phyloP scores from a whole-genome alignment of 2,797 vertebrate genomes.

The Myotis daubentonii region DNA sequence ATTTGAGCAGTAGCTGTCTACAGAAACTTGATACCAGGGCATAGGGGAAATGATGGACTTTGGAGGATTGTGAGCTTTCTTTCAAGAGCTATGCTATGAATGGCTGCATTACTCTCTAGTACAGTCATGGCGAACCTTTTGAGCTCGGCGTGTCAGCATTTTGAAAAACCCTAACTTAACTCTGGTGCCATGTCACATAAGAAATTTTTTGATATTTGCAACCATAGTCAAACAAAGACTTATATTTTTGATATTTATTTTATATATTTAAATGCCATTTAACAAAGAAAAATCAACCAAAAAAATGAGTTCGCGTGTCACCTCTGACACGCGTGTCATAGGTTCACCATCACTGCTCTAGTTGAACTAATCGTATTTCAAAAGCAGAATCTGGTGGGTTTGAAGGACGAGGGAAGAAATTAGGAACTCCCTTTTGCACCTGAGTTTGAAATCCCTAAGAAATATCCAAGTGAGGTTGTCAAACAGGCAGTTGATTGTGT shows the following conservation, averaged over 20 bases:
- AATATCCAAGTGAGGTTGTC: background rate
- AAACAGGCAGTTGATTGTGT: background rate
- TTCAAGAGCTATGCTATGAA: background rate
- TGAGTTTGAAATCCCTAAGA: conserved; percentile 8
- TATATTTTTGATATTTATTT: too few relatives aligned
- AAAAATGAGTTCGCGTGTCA: too few relatives aligned
- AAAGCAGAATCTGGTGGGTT: background rate
- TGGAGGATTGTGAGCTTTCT: background rate
- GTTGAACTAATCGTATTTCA: background rate
- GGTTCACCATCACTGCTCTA: background rate
- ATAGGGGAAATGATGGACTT: background rate
- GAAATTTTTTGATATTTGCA: too few relatives aligned
- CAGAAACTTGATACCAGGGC: background rate
- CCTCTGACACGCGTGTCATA: too few relatives aligned
- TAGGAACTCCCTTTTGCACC: background rate
- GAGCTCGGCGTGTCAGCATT: too few relatives aligned
- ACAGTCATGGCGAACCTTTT: too few relatives aligned
- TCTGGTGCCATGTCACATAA: too few relatives aligned
- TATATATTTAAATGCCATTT: too few relatives aligned
- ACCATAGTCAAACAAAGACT: too few relatives aligned
- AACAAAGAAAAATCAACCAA: too few relatives aligned
- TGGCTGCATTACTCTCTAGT: background rate
- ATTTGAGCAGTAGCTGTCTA: background rate
- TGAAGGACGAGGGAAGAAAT: background rate
- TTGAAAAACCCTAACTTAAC: too few relatives aligned